A percentile compares a stretch with the other conserved stretches of the same genome.
Conservation (phyloP, 2,113 vertebrate species). For the Nannospalax galili region DNA sequence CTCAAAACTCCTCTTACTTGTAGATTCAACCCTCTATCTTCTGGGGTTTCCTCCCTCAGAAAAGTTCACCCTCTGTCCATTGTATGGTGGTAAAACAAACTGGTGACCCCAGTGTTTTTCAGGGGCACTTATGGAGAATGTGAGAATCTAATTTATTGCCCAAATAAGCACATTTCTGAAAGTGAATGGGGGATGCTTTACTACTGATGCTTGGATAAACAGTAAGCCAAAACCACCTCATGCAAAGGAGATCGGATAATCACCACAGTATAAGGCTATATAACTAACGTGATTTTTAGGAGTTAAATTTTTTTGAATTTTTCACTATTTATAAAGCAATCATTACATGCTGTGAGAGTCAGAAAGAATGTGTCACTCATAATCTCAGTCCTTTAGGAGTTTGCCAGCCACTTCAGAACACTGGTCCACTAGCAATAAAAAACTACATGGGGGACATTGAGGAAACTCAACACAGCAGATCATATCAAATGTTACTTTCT, state of each 20-base stretch:
- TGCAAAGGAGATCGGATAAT: background rate
- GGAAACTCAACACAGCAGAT: background rate
- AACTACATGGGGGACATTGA: background rate
- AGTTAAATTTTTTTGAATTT: background rate
- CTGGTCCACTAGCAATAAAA: background rate
- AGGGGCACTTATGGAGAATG: background rate
- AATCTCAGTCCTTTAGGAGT: background rate
- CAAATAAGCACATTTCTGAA: background rate
- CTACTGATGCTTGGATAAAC: background rate
- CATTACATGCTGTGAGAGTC: background rate
- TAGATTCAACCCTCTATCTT: background rate
- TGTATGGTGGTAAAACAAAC: background rate
- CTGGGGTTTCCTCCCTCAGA: background rate
- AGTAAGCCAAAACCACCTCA: background rate
- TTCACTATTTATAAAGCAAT: conserved; percentile 1
- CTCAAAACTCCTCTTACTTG: background rate
- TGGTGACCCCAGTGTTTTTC: background rate
- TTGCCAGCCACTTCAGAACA: background rate
- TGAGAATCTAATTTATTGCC: background rate
- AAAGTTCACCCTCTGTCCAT: background rate
- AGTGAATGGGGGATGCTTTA: background rate
- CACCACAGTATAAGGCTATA: background rate
- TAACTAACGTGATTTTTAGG: background rate
- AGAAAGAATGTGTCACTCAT: background rate
- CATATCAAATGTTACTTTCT: background rate